Evolutionary conservation across 2,797 vertebrate species (phyloP).

Genomic region (Semotilus atromaculatus): DNA sequence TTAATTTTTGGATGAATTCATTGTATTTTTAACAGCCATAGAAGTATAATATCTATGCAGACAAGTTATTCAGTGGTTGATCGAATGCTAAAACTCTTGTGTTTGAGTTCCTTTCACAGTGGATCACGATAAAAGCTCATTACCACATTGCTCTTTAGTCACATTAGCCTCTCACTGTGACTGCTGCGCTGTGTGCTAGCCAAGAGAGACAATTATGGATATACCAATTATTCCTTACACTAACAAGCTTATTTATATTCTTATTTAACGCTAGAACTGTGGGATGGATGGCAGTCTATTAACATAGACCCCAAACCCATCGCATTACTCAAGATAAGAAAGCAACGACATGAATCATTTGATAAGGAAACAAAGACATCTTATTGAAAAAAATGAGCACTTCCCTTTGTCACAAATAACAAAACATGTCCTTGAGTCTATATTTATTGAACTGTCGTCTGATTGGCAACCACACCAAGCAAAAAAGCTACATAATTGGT

Average conservation of each 20-base stretch:
- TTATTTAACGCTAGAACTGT: slow-evolving; percentile 34
- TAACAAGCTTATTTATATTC: slow-evolving; percentile 47
- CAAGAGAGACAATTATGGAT: slow-evolving; percentile 56
- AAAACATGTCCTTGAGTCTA: slow-evolving; percentile 1
- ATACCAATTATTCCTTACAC: slow-evolving; percentile 50
- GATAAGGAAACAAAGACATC: background rate
- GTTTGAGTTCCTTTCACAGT: slow-evolving; percentile 11
- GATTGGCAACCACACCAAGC: background rate
- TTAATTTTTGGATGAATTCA: background rate
- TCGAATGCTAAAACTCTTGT: background rate
- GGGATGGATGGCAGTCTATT: slow-evolving; percentile 17
- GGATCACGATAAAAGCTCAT: slow-evolving; percentile 35
- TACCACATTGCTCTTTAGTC: slow-evolving; percentile 45
- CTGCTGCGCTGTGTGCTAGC: slow-evolving; percentile 1
- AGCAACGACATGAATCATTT: slow-evolving; percentile 31
- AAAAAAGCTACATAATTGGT: slow-evolving; percentile 9
- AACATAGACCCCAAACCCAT: slow-evolving; percentile 15
- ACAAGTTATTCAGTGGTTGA: background rate
- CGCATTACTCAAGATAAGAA: slow-evolving; percentile 41
- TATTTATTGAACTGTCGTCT: background rate
- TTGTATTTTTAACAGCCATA: background rate
- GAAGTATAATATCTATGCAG: background rate
- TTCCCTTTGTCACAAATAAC: background rate
- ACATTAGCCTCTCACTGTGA: slow-evolving; percentile 51
- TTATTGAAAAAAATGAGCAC: slow-evolving; percentile 4